Base-by-base conservation (phyloP, 2,797 vertebrate genomes). In the Acanthornis magna region DNA sequence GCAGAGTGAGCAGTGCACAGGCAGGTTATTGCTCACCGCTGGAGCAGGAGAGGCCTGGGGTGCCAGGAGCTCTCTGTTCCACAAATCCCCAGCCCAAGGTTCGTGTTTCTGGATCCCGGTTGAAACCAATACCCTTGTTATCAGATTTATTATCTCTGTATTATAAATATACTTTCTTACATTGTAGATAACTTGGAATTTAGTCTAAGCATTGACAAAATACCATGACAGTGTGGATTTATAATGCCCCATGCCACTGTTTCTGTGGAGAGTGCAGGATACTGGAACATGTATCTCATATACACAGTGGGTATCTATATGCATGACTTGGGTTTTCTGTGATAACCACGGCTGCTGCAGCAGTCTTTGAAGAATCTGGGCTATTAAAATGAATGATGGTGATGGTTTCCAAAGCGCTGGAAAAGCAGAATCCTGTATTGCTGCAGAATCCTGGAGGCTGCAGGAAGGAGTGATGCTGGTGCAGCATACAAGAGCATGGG, bases 301-400 rank as follows among this genome's bases (percentile, higher is more conserved):
- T 5, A 20, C 36, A 2, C 68, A n/a, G 43, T 38, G 55, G 62
- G 70, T 71, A 48, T 84, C 79, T 89, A 4, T 73, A 54, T 57
- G 80, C 63, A 36, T 47, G 63, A 13, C 63, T 78, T 75, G 34
- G 71, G 55, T 34, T 91, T 65, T 58, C 71, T 67, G 55, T 73
- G 83, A 50, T 84, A 65, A 73, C 71, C 23, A 18, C 55, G 7
- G 25, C 88, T 77, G 58, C 75, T 90, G 67, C 78, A 54, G 83
- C 83, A 79, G 58, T 10, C 77, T 92, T 95, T 71, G 73, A 91
- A 83, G 87, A 58, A 65, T 75, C 43, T 62, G 54, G 10, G 61
- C 72, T 82, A n/a, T 96, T 96, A 85, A 91, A 88, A 88, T 95
- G 78, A 93, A 58, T 62, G 43, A 79, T 55, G 55, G 22, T 43